Base-by-base conservation (phyloP, 2,113 vertebrate species). In the Eurypyga helias region DNA sequence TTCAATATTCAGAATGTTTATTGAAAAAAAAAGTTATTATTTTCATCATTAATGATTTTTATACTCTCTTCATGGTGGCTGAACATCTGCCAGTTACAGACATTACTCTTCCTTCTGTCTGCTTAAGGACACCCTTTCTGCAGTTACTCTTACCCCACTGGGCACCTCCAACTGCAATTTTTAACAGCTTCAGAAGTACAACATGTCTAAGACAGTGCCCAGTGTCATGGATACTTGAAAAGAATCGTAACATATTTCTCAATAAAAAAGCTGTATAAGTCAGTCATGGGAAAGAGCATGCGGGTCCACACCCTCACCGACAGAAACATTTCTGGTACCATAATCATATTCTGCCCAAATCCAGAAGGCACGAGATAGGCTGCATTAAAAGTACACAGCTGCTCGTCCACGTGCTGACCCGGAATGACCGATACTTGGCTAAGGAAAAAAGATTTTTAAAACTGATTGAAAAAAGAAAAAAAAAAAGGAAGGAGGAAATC, bases 371-470 rank as follows among this genome's bases (percentile, higher is more conserved):
- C 6, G 17, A 72, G 26, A 13, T 2, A 34, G 11, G 15, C 49
- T 45, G 60, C 16, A 38, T 5, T 4, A 57, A 28, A 72, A 46
- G 1, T 1, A 10, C 26, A 45, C 55, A 72, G 38, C 15, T 83
- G 65, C 31, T 90, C 13, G 57, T 70, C 67, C 41, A 57, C 18
- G 14, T 51, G 62, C 48, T 80, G 8, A 29, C 41, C 20, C n/a
- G 4, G 9, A 78, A 29, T 1, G 2, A 15, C 7, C 38, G n/a
- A 38, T 0, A 13, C 12, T 2, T 34, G 69, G 51, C 41, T 45
- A n/a, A 87, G 18, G 13, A 31, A 36, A 72, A 82, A 38, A 3
- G 4, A 3, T 5, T 19, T 64, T 33, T 0, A 28, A 65, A 69
- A 60, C 48, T 11, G 9, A 34, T 60, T 48, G 1, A 2, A 15